A percentile compares a stretch with the other conserved stretches of the same genome.
phyloP scores from a whole-genome alignment of 2,888 invertebrate species.

The Adelognathus sp. region DNA sequence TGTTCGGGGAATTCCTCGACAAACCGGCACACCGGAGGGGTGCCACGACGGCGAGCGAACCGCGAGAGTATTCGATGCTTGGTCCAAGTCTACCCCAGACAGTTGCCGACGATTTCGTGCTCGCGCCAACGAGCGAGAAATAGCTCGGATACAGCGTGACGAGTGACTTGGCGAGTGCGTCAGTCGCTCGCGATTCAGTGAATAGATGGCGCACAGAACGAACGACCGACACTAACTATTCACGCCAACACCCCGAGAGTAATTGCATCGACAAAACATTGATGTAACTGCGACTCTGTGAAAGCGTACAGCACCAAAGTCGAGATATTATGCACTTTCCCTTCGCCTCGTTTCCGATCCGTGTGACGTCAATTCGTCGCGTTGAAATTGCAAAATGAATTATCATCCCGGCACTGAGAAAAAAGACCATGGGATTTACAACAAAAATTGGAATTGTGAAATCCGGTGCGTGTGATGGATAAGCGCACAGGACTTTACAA shows the following conservation, averaged over 20 bases:
- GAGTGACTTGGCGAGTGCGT: background rate
- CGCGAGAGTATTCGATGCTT: background rate
- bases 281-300: background rate
- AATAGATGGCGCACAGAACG: background rate
- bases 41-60: conserved; percentile 8
- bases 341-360: background rate
- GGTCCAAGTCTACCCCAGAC: background rate
- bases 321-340: conserved; percentile 1
- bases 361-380: background rate
- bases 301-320: background rate
- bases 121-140: background rate
- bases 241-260: conserved; percentile 1
- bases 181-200: background rate
- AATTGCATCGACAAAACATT: conserved; percentile 32
- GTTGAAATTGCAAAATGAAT: background rate
- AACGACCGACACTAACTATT: background rate
- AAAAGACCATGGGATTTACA: too few relatives aligned
- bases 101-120: conserved; percentile 1
- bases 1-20: background rate
- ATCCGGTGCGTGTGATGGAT: too few relatives aligned
- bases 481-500: too few relatives aligned
- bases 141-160: background rate
- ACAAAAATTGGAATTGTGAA: too few relatives aligned
- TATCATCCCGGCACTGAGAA: too few relatives aligned
- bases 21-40: conserved; percentile 30